Conservation (phyloP, 2,113 vertebrate genomes). For the Rhodinocichla rosea region DNA sequence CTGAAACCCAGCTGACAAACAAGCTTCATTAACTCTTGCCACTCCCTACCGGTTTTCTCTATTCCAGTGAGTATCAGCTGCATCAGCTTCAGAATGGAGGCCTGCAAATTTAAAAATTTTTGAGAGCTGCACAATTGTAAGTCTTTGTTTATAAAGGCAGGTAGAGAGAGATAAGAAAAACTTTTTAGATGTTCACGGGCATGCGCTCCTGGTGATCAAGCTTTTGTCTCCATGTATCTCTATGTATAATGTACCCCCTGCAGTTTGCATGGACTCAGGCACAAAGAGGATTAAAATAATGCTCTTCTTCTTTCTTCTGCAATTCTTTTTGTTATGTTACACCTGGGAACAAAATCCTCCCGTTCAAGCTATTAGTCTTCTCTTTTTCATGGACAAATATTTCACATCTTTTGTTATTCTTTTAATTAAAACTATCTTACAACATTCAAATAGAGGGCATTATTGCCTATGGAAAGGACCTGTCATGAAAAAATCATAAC, state of each 20-base stretch:
- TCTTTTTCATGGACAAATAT: not conserved
- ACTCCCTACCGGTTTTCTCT: not conserved
- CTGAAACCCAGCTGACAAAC: not conserved
- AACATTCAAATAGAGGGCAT: not conserved
- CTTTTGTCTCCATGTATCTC: not conserved
- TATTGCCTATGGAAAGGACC: not conserved
- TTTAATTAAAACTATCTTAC: not conserved
- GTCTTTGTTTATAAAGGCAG: not conserved
- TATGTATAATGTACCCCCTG: not conserved
- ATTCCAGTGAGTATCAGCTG: not conserved
- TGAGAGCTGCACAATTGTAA: not conserved
- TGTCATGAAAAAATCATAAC: not conserved
- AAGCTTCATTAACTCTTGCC: not conserved
- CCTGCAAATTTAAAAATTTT: not conserved
- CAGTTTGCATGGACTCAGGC: not conserved
- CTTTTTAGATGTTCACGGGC: not conserved
- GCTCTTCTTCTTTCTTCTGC: not conserved
- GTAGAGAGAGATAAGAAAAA: not conserved
- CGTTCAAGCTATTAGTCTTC: not conserved
- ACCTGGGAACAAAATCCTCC: not conserved
- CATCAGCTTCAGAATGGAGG: not conserved
- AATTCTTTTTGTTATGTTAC: not conserved
- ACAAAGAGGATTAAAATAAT: not conserved
- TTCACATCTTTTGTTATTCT: not conserved
- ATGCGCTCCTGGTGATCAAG: fast-evolving